phyloP scores from a whole-genome alignment of 2,113 vertebrate species.

The Pongo pygmaeus region DNA sequence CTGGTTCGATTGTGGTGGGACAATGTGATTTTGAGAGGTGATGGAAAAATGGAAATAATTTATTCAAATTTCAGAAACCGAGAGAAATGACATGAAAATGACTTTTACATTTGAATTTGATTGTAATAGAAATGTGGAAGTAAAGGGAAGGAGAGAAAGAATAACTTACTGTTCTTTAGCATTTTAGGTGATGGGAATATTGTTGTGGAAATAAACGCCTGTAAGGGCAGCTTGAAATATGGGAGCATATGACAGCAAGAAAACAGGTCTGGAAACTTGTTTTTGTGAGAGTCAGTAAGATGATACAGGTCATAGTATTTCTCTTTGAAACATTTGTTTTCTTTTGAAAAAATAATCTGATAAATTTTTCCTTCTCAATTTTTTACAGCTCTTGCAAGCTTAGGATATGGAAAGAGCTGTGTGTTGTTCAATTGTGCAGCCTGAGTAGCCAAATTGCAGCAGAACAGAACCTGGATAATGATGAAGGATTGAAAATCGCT shows the following conservation, averaged over 20 bases:
- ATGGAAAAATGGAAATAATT: conserved; percentile 18
- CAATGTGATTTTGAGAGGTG: background rate
- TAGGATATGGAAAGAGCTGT: conserved; percentile 98
- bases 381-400: conserved; percentile 92
- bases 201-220: background rate
- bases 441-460: conserved; percentile 96
- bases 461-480: conserved; percentile 97
- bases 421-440: conserved; percentile 97
- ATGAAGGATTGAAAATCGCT: conserved; percentile 95
- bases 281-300: background rate
- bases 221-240: background rate
- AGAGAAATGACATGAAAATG: conserved; percentile 11
- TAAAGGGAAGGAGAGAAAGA: conserved; percentile 2
- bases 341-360: conserved; percentile 56
- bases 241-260: background rate
- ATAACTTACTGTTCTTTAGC: background rate
- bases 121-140: background rate
- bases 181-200: conserved; percentile 16
- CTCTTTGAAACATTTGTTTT: conserved; percentile 47
- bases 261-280: conserved; percentile 5
- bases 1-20: background rate
- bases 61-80: conserved; percentile 45
- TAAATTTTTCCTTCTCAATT: conserved; percentile 56
- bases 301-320: conserved; percentile 7
- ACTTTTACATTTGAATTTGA: conserved; percentile 32